These are phyloP conservation scores for Eristalinus aeneus DNA, from an alignment of 2,888 invertebrate genomes.

Conservation along the genomic window DNA sequence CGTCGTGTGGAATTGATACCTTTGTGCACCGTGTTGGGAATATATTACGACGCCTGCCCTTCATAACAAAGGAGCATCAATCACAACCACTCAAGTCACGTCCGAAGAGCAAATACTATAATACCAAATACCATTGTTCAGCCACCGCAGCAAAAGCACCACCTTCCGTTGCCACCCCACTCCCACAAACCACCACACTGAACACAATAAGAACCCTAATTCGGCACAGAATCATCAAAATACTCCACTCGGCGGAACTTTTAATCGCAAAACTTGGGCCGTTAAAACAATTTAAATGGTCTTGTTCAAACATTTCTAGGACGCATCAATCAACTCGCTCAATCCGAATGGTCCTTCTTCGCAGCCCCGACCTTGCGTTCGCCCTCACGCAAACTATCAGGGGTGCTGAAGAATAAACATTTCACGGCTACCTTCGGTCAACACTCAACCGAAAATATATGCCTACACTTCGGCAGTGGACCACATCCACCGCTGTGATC, in stretches of 20 bases:
- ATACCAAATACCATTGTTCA: slow-evolving; percentile 34
- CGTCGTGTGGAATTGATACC: slow-evolving; percentile 41
- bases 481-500: slow-evolving; percentile 4
- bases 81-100: slow-evolving; percentile 55
- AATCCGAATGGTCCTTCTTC: slow-evolving; percentile 11
- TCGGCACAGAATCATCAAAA: slow-evolving; percentile 30
- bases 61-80: slow-evolving; percentile 52
- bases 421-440: slow-evolving; percentile 36
- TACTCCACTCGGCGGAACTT: slow-evolving; percentile 33
- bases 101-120: slow-evolving; percentile 37
- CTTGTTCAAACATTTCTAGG: slow-evolving; percentile 49
- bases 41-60: slow-evolving; percentile 41
- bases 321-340: slow-evolving; percentile 55
- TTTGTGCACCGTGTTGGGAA: slow-evolving; percentile 51
- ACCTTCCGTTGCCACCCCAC: neutral
- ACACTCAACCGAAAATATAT: slow-evolving; percentile 29
- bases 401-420: slow-evolving; percentile 18
- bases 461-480: slow-evolving; percentile 18
- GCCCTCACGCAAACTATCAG: slow-evolving; percentile 2
- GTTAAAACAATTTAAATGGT: slow-evolving; percentile 56
- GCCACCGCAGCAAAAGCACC: slow-evolving; percentile 22
- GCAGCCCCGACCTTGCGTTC: slow-evolving; percentile 26
- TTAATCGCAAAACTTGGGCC: slow-evolving; percentile 63
- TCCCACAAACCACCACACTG: neutral
- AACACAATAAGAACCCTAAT: slow-evolving; percentile 31